Base-by-base conservation (phyloP, 2,113 vertebrate genomes). In the Rhineura floridana region DNA sequence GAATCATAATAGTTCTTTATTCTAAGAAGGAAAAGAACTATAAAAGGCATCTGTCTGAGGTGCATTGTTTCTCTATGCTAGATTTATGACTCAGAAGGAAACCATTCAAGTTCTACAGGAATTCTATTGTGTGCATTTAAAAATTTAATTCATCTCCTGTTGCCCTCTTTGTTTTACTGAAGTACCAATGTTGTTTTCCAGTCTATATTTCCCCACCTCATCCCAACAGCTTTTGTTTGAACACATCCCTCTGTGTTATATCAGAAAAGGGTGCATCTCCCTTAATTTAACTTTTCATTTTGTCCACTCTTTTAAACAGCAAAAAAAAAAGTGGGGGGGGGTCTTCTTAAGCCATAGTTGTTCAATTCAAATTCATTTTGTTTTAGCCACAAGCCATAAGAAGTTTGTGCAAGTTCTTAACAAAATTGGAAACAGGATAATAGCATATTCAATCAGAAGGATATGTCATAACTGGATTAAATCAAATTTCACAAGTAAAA, bases 1-100 rank as follows among this genome's bases (percentile, higher is more conserved):
- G 95, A 93, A 96, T 94, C 90, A 88, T 93, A 93, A 94, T 87
- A 92, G 91, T 95, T 92, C 91, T 91, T 91, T 95, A 91, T 94
- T 95, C 95, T 94, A 95, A 91, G 78, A 90, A 87, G 81, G 73
- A 28, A 88, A 94, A 91, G 85, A 19, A 2, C 89, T 89, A 89
- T 93, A 87, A 95, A 94, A 75, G 85, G 90, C 91, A 95, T 93
- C 87, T 93, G 92, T 94, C 86, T 91, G 88, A 89, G 93, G 88
- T 94, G 90, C 67, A 93, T 93, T 94, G 92, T 94, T 95, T 95
- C 91, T 95, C 91, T 93, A 93, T 63, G 42, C 90, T 91, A 88
- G 93, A 96, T 96, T 94, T 95, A 94, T 91, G 91, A 85, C 65
- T 77, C 70, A 67, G 89, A 91, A 93, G 84, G 92, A 94, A 95